Base-by-base conservation (phyloP, 2,888 invertebrate genomes). In the Panzeria rudis region DNA sequence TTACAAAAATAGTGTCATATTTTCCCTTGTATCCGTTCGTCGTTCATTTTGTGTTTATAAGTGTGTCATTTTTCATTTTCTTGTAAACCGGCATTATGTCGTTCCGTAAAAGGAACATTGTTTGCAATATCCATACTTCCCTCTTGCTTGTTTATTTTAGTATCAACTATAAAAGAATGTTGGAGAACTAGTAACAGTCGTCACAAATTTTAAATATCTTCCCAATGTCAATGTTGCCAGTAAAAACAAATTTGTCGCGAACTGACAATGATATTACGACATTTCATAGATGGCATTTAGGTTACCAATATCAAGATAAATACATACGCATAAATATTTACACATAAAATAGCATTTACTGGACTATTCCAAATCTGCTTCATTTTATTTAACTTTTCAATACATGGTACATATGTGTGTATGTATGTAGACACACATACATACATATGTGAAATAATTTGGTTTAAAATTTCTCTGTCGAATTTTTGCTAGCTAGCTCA, bases 71-170 rank as follows among this genome's bases (percentile, higher is more conserved):
- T 68, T 66, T 56, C 13, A 29, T 2, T 29, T 29, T 29, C 29
- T 29, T 29, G 2, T 29, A 61, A 72, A 79, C 76, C 71, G 59
- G 78, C 73, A 56, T 47, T 52, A 29, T 66, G 56, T 80, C 41
- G 66, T 56, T 64, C 76, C 52, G 50, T 73, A 72, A 68, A 76
- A 72, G 76, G 71, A 83, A 69, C 64, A 64, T 59, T 50, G 29
- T 47, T 73, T 75, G 56, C 66, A 50, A 68, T 32, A 73, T n/a
- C n/a, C n/a, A n/a, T 62, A 52, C 56, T 77, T 80, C 54, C 47
- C 64, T 56, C 32, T 32, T 54, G 20, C 38, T 2, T 29, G 25
- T 69, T 68, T 50, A 52, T 73, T 62, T 62, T 17, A 50, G 52
- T 41, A 38, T 41, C 15, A 73, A 50, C 15, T 50, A 11, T 59